Percentiles rank a stretch among this genome's conserved stretches.
Conservation (phyloP, 2,797 vertebrate genomes). For the Nannoperca australis region DNA sequence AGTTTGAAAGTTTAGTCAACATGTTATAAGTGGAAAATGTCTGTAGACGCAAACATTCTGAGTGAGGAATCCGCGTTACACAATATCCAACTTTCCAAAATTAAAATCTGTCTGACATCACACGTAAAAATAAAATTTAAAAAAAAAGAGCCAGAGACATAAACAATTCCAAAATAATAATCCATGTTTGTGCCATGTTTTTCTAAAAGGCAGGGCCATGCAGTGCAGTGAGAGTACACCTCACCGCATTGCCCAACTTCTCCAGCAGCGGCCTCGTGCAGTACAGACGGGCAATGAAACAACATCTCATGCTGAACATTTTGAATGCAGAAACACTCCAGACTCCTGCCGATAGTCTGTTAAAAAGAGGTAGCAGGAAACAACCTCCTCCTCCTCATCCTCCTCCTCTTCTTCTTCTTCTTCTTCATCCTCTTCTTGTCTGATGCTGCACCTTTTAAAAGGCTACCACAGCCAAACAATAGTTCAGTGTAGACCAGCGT, state of each 20-base stretch:
- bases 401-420: constrained; percentile 16
- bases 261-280: constrained; percentile 28
- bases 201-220: constrained; percentile 15
- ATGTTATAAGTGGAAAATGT: constrained; percentile 16
- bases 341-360: constrained; percentile 1
- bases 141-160: background rate
- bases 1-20: background rate
- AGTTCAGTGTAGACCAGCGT: constrained; percentile 7
- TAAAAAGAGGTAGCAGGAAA: constrained; percentile 14
- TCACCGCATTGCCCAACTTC: constrained; percentile 5
- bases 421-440: background rate
- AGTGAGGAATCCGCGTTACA: constrained; percentile 16
- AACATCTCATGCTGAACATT: constrained; percentile 18
- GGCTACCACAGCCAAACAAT: constrained; percentile 25
- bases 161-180: background rate
- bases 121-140: background rate
- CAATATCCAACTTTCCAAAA: background rate
- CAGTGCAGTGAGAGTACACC: constrained; percentile 1
- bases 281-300: constrained; percentile 32
- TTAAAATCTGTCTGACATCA: background rate
- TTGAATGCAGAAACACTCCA: constrained; percentile 12
- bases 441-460: constrained; percentile 20
- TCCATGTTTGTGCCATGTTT: constrained; percentile 5
- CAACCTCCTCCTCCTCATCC: constrained; percentile 11
- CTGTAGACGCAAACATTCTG: background rate